phyloP scores from a whole-genome alignment of 2,888 invertebrate genomes.

The Drosophila rubida region DNA sequence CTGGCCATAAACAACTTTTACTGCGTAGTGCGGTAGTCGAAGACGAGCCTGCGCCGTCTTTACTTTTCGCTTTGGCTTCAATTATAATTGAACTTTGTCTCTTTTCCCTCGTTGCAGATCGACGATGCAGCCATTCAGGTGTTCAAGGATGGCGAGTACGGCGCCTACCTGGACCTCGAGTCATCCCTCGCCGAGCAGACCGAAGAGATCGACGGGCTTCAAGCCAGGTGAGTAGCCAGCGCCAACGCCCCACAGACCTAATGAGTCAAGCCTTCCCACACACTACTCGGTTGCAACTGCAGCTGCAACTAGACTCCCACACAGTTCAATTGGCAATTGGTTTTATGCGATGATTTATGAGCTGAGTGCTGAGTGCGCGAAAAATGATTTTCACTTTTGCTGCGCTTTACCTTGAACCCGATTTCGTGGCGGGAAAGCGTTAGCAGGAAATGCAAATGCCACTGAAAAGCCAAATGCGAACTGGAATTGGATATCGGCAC shows the following conservation, averaged over 20 bases:
- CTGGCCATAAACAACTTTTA: constrained; percentile 76
- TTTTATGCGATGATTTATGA: constrained; percentile 35
- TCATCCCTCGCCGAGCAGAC: constrained; percentile 98
- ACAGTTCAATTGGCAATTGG: constrained; percentile 28
- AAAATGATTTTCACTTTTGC: constrained; percentile 58
- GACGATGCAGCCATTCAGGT: constrained; percentile 99
- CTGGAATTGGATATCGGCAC: not conserved
- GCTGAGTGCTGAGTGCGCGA: constrained; percentile 3
- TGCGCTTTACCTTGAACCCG: constrained; percentile 62
- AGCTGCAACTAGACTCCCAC: constrained; percentile 31
- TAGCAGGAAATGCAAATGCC: constrained; percentile 38
- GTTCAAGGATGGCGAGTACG: constrained; percentile 98
- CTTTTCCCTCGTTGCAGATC: constrained; percentile 87
- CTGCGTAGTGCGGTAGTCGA: constrained; percentile 70
- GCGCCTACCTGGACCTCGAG: constrained; percentile 98
- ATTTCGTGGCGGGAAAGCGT: constrained; percentile 29
- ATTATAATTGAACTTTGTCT: constrained; percentile 63
- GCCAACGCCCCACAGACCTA: constrained; percentile 28
- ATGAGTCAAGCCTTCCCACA: constrained; percentile 48
- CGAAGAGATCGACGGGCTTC: constrained; percentile 98
- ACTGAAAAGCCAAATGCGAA: constrained; percentile 3
- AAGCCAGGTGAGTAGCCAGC: constrained; percentile 91
- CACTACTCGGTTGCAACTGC: constrained; percentile 11
- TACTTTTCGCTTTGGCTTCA: constrained; percentile 64
- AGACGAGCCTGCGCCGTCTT: constrained; percentile 32